Percentiles rank a stretch among this genome's conserved stretches.
Conservation (phyloP, 2,888 invertebrate genomes). For the Protonemura montana region DNA sequence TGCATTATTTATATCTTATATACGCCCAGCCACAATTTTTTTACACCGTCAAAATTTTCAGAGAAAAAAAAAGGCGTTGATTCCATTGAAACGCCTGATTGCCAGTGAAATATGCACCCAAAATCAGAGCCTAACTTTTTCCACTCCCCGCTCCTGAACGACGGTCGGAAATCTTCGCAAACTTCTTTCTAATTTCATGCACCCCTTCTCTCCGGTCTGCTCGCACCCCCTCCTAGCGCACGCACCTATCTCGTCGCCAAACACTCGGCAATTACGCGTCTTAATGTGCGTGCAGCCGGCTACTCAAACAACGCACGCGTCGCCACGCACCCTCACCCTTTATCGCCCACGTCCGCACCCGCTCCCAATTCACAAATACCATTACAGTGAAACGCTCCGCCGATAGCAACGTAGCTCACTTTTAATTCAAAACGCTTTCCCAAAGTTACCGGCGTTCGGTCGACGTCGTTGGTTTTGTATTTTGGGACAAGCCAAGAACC, state of each 20-base stretch:
- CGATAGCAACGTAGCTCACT: too few species aligned
- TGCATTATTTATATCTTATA: not conserved
- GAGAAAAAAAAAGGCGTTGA: not conserved
- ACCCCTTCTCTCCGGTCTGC: slow-evolving; percentile 9
- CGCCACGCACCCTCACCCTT: not conserved
- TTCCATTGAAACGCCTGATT: not conserved
- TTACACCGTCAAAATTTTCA: not conserved
- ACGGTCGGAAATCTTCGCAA: not conserved
- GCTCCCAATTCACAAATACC: too few species aligned
- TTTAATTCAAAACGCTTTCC: too few species aligned
- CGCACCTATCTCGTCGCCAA: slow-evolving; percentile 4
- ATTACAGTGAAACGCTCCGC: too few species aligned
- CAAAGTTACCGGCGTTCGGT: too few species aligned
- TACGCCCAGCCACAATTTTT: not conserved
- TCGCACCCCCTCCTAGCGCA: slow-evolving; percentile 2
- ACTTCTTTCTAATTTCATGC: slow-evolving; percentile 38
- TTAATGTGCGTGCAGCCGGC: slow-evolving; percentile 26
- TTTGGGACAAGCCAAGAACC: too few species aligned
- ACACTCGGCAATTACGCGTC: slow-evolving; percentile 28
- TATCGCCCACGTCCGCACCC: not conserved
- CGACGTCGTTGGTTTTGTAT: too few species aligned
- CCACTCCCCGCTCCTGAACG: not conserved
- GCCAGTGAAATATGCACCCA: not conserved
- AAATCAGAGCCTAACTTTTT: not conserved
- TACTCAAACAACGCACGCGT: slow-evolving; percentile 13